A percentile compares a stretch with the other conserved stretches of the same genome.
These are phyloP conservation scores for Probaryconus sp. DNA, from an alignment of 1,140 invertebrate genomes.

Conservation along the genomic window DNA sequence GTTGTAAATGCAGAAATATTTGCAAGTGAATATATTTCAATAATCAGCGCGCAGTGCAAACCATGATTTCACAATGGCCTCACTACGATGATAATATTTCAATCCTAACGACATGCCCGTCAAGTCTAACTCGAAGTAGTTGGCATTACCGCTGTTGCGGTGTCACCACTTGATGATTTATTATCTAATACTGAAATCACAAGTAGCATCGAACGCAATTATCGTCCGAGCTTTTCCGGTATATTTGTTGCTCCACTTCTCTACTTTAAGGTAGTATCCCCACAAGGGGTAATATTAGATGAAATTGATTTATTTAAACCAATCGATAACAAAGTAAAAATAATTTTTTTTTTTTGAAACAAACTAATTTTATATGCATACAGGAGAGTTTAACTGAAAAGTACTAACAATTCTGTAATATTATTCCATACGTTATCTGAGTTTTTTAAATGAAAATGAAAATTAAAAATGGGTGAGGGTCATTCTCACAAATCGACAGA, in stretches of 20 bases:
- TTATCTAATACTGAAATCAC: slow-evolving; percentile 33
- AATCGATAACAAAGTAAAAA: too few species aligned
- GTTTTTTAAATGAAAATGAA: too few species aligned
- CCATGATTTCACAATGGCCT: slow-evolving; percentile 22
- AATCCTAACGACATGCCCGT: slow-evolving; percentile 34
- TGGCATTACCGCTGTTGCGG: slow-evolving; percentile 35
- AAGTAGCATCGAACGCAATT: slow-evolving; percentile 17
- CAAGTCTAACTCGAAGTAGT: slow-evolving; percentile 39
- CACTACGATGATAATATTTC: slow-evolving; percentile 29
- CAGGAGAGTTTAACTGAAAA: too few species aligned
- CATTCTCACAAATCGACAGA: too few species aligned
- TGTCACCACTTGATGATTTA: slow-evolving; percentile 40
- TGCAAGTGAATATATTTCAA: slow-evolving; percentile 6
- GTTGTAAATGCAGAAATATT: slow-evolving; percentile 11
- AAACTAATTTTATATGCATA: too few species aligned
- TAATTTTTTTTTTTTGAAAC: too few species aligned
- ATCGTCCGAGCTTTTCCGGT: slow-evolving; percentile 9
- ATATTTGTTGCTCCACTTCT: not conserved
- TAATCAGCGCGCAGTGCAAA: slow-evolving; percentile 4
- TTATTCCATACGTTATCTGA: too few species aligned
- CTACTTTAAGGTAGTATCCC: too few species aligned
- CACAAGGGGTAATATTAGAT: too few species aligned
- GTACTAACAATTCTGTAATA: too few species aligned
- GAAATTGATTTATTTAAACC: too few species aligned
- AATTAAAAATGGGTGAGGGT: too few species aligned